Conservation (phyloP, 2,888 invertebrate species). For the Andrena bicolor region DNA sequence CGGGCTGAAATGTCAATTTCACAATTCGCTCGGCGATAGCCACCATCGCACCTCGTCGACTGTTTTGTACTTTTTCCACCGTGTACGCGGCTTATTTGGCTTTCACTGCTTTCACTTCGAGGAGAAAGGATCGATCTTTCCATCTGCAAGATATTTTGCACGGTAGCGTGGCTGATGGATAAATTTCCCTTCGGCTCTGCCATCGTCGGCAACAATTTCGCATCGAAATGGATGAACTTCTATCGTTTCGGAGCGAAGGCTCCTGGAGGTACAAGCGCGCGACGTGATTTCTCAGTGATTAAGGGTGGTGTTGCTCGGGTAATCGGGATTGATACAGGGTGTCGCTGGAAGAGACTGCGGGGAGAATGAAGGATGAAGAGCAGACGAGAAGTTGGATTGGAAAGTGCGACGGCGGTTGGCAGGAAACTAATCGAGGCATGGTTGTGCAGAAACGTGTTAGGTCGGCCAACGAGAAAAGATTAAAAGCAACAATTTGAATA, state of each 20-base stretch:
- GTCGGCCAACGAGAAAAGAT: slow-evolving; percentile 48
- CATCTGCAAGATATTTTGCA: slow-evolving; percentile 12
- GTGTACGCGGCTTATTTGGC: slow-evolving; percentile 28
- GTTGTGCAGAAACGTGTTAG: slow-evolving; percentile 29
- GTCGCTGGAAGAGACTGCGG: no score
- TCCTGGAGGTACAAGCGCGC: no score
- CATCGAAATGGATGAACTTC: no score
- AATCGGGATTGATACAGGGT: not conserved
- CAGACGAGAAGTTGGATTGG: not conserved
- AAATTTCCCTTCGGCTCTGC: not conserved
- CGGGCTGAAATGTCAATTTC: slow-evolving; percentile 11
- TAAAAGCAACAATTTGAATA: slow-evolving; percentile 57
- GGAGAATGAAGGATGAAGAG: not conserved
- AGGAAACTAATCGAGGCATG: slow-evolving; percentile 41
- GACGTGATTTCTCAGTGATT: no score
- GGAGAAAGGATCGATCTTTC: slow-evolving; percentile 52
- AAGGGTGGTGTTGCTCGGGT: not conserved
- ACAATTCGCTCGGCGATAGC: not conserved
- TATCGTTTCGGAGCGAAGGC: no score
- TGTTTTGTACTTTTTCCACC: slow-evolving; percentile 33
- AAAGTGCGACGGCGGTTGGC: slow-evolving; percentile 10
- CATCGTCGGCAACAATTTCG: not conserved
- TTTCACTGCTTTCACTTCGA: slow-evolving; percentile 68
- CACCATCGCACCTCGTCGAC: not conserved
- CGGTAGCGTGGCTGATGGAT: not conserved